Percentiles rank a stretch among this genome's conserved stretches.
Evolutionary conservation across 1,140 invertebrate genomes (phyloP).

Genomic region (Drosophila carrolli): DNA sequence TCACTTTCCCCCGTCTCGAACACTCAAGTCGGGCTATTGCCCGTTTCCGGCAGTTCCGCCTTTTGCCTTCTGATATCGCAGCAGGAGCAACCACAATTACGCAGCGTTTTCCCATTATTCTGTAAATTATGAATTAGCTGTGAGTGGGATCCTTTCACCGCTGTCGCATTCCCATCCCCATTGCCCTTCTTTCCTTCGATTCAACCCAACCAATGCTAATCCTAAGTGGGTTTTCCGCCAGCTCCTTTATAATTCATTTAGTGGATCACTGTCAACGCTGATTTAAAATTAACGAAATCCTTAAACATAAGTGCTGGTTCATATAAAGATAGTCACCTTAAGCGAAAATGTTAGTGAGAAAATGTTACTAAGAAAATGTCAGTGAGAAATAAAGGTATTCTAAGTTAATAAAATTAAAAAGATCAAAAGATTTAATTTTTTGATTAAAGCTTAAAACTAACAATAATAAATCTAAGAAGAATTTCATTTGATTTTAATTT

Average conservation of each 20-base stretch:
- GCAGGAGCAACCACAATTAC: constrained; percentile 49
- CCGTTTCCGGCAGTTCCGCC: constrained; percentile 57
- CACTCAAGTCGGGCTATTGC: constrained; percentile 43
- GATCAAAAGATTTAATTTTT: too few species aligned
- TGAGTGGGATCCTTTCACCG: constrained; percentile 22
- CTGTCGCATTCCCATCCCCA: constrained; percentile 5
- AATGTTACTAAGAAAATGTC: too few species aligned
- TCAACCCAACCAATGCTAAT: constrained; percentile 37
- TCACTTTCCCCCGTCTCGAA: constrained; percentile 14
- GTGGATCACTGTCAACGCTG: constrained; percentile 32
- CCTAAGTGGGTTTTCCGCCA: constrained; percentile 38
- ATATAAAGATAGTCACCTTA: not conserved
- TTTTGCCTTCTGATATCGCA: constrained; percentile 39
- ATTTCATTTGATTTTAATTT: too few species aligned
- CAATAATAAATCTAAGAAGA: too few species aligned
- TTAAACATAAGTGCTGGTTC: constrained; percentile 6
- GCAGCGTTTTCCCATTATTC: constrained; percentile 46
- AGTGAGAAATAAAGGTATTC: not conserved
- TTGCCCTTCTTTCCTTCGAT: constrained; percentile 12
- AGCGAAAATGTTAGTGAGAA: too few species aligned
- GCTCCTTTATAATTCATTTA: constrained; percentile 46
- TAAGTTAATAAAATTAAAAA: too few species aligned
- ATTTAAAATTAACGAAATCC: constrained; percentile 41
- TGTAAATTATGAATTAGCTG: constrained; percentile 63
- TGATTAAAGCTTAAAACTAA: too few species aligned